Percentiles rank a stretch among this genome's conserved stretches.
phyloP scores from a whole-genome alignment of 1,140 invertebrate species.

The Pseudomyrmex cubaensis region DNA sequence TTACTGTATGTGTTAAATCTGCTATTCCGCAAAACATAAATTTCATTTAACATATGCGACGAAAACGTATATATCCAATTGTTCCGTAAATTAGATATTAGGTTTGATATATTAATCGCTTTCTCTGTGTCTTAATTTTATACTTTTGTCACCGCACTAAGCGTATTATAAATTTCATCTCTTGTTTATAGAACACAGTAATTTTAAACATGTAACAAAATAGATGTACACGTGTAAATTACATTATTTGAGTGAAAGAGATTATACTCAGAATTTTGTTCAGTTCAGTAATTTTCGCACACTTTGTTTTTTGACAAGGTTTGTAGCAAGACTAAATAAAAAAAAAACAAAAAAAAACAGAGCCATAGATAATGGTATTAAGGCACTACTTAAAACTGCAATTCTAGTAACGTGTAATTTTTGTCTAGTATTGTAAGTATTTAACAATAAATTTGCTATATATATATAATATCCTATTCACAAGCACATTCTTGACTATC shows the following conservation, averaged over 20 bases:
- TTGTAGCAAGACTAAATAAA: conserved; percentile 4
- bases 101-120: conserved; percentile 34
- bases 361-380: conserved; percentile 63
- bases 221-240: conserved; percentile 43
- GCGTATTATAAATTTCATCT: conserved; percentile 15
- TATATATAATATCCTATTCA: background rate
- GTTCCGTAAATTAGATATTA: conserved; percentile 20
- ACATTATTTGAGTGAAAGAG: conserved; percentile 28
- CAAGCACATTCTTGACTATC: conserved; percentile 45
- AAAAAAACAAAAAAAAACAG: background rate
- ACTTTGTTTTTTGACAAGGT: conserved; percentile 47
- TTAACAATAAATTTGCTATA: conserved; percentile 54
- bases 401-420: conserved; percentile 61
- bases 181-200: background rate
- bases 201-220: conserved; percentile 35
- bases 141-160: conserved; percentile 17
- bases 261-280: conserved; percentile 34
- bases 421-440: conserved; percentile 47
- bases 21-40: conserved; percentile 5
- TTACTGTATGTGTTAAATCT: conserved; percentile 24
- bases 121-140: conserved; percentile 54
- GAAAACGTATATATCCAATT: conserved; percentile 33
- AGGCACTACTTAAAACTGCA: conserved; percentile 64
- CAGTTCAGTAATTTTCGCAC: conserved; percentile 38
- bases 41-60: conserved; percentile 1